These are phyloP conservation scores for Alsophila aescularia DNA, from an alignment of 2,888 invertebrate genomes.

Conservation along the genomic window DNA sequence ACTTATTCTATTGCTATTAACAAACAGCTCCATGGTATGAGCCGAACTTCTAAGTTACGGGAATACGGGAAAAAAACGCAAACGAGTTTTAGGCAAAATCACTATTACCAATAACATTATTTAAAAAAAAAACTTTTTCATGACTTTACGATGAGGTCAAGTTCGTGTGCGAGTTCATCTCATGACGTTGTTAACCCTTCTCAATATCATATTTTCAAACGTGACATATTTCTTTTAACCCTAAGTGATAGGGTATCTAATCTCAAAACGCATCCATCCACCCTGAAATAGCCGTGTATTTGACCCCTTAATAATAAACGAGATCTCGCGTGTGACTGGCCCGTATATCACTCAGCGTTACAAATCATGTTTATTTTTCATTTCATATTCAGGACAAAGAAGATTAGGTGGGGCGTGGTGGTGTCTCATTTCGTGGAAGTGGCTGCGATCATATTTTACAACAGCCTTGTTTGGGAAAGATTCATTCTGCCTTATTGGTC, in stretches of 20 bases:
- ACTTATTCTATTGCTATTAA: too few species aligned
- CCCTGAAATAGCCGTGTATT: conserved; percentile 14
- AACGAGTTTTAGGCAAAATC: too few species aligned
- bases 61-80: too few species aligned
- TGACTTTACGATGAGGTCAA: background rate
- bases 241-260: conserved; percentile 16
- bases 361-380: conserved; percentile 38
- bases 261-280: conserved; percentile 24
- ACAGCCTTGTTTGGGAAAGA: conserved; percentile 91
- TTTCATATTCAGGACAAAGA: conserved; percentile 85
- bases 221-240: conserved; percentile 8
- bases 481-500: conserved; percentile 89
- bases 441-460: conserved; percentile 90
- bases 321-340: conserved; percentile 26
- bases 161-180: background rate
- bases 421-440: conserved; percentile 89
- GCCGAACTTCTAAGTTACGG: too few species aligned
- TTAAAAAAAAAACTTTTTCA: background rate
- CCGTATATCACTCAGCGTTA: conserved; percentile 29
- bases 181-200: conserved; percentile 1
- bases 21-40: too few species aligned
- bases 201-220: conserved; percentile 8
- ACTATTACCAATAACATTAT: too few species aligned
- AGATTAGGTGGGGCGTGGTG: conserved; percentile 90
- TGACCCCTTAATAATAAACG: conserved; percentile 28